A percentile compares a stretch with the other conserved stretches of the same genome.
Evolutionary conservation across 2,797 vertebrate genomes (phyloP).

Genomic region (Delichon dasypus): DNA sequence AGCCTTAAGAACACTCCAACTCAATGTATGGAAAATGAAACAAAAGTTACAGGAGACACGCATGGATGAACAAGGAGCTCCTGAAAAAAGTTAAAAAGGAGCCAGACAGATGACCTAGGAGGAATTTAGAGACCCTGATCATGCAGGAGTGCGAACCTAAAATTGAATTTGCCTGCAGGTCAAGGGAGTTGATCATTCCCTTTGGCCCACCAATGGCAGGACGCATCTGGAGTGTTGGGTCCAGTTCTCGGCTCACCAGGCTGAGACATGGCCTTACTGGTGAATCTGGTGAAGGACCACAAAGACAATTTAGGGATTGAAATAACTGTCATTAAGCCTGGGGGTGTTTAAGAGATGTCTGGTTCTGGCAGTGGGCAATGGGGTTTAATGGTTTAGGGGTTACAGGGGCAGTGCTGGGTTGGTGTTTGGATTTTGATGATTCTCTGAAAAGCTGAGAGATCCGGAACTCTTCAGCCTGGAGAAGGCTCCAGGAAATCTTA

Average conservation of each 20-base stretch:
- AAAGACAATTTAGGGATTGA: neutral
- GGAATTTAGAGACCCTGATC: neutral
- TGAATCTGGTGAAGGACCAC: neutral
- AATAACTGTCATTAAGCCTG: neutral
- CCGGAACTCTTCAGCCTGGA: neutral
- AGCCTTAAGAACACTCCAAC: neutral
- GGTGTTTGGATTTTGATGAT: neutral
- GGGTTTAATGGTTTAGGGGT: neutral
- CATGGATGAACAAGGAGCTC: neutral
- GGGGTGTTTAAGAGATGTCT: neutral
- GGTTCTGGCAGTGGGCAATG: neutral
- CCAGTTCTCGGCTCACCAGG: neutral
- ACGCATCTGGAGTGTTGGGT: fast-evolving
- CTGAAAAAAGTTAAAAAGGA: neutral
- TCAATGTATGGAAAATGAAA: neutral
- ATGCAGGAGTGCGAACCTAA: neutral
- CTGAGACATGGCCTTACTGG: neutral
- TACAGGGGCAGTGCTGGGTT: neutral
- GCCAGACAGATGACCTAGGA: neutral
- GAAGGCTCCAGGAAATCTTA: neutral
- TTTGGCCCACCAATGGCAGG: neutral
- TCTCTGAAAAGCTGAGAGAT: neutral
- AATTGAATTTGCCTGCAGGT: neutral
- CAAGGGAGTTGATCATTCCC: neutral
- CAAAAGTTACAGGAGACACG: neutral